Evolutionary conservation across 1,140 invertebrate species (phyloP).

Genomic region (Eumaeus atala): DNA sequence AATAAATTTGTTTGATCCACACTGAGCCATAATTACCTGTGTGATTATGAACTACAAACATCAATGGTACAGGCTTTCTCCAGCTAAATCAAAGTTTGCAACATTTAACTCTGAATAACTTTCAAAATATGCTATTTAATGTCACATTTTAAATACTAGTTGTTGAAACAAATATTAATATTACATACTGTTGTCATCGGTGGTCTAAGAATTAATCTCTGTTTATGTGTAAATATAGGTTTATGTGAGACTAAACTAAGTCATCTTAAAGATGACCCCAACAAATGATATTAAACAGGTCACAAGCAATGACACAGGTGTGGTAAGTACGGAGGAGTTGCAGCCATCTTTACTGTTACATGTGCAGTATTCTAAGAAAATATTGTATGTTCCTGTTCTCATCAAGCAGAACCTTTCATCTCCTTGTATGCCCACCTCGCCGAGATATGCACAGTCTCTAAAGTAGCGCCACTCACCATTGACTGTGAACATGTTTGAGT

Average conservation of each 20-base stretch:
- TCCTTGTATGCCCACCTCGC: conserved; percentile 90
- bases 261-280: conserved; percentile 11
- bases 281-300: conserved; percentile 20
- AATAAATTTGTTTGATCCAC: no score
- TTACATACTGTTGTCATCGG: no score
- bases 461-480: conserved; percentile 94
- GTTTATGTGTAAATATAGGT: no score
- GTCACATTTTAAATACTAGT: no score
- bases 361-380: conserved; percentile 95
- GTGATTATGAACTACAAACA: no score
- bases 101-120: no score
- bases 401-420: conserved; percentile 94
- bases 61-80: no score
- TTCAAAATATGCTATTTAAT: no score
- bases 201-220: no score
- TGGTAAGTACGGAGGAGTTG: conserved; percentile 74
- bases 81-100: no score
- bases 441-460: conserved; percentile 90
- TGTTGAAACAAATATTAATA: no score
- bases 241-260: background rate
- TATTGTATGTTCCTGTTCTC: conserved; percentile 93
- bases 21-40: no score
- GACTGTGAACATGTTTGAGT: conserved; percentile 72
- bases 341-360: conserved; percentile 95
- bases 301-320: conserved; percentile 34